phyloP scores from a whole-genome alignment of 2,113 vertebrate genomes.

The Microcebus griseorufus region DNA sequence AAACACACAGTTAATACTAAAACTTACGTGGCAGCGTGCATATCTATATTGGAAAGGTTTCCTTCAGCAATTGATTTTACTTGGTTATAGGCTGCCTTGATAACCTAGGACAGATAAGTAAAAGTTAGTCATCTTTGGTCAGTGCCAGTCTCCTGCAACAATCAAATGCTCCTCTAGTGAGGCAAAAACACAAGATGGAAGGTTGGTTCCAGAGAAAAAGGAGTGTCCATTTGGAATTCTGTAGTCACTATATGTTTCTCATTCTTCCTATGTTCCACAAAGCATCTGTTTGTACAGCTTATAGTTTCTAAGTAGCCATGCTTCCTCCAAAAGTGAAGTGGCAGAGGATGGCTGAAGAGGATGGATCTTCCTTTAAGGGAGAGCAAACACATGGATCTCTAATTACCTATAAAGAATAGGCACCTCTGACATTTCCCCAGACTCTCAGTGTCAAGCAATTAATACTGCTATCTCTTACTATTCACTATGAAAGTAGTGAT shows the following conservation, averaged over 20 bases:
- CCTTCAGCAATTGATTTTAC: constrained; percentile 92
- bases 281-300: background rate
- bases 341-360: background rate
- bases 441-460: background rate
- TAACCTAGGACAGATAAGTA: constrained; percentile 86
- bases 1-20: background rate
- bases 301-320: background rate
- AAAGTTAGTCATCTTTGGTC: background rate
- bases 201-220: background rate
- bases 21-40: constrained; percentile 95
- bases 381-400: background rate
- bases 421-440: background rate
- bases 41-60: constrained; percentile 87
- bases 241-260: background rate
- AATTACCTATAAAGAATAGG: background rate
- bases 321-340: background rate
- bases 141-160: background rate
- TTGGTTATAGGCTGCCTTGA: constrained; percentile 92
- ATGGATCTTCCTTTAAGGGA: background rate
- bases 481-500: background rate
- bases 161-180: background rate
- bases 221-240: background rate
- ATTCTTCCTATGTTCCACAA: background rate
- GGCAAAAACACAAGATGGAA: background rate
- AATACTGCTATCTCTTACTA: background rate